These are phyloP conservation scores for Protaetia brevitarsis DNA, from an alignment of 1,140 invertebrate species.

Conservation along the genomic window DNA sequence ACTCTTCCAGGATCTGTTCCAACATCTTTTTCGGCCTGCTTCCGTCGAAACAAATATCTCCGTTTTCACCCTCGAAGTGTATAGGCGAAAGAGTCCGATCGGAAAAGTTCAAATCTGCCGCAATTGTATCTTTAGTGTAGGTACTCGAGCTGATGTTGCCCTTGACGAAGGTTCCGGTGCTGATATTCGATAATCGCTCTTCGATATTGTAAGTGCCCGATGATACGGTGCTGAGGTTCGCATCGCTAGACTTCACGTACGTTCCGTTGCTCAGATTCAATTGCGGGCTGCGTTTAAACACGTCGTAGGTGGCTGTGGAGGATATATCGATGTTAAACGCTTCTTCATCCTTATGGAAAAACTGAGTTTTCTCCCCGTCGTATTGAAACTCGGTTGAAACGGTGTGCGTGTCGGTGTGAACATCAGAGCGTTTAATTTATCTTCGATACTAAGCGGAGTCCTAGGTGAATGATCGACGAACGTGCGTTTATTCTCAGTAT, in stretches of 20 bases:
- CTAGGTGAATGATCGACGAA: too few species aligned
- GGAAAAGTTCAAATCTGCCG: background rate
- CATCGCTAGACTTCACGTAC: too few species aligned
- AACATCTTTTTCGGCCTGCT: background rate
- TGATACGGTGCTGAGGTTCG: slow-evolving; percentile 3
- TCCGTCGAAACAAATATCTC: background rate
- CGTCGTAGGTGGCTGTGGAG: background rate
- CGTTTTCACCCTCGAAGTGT: background rate
- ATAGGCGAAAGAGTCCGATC: background rate
- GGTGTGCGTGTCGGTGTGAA: background rate
- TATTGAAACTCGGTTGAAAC: background rate
- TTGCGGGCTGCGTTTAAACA: background rate
- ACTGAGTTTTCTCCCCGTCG: background rate
- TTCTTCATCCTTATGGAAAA: background rate
- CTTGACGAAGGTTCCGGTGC: slow-evolving; percentile 36
- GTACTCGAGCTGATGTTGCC: slow-evolving; percentile 31
- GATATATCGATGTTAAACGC: background rate
- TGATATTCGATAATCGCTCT: background rate
- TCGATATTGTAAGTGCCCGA: background rate
- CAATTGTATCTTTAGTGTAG: slow-evolving; percentile 30
- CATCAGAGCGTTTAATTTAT: slow-evolving; percentile 6
- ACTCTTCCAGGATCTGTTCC: background rate
- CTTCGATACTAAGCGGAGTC: slow-evolving; percentile 12
- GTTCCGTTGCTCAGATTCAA: too few species aligned
- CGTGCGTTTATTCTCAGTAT: background rate